Evolutionary conservation across 2,113 vertebrate species (phyloP).

Genomic region (Colinus virginianus): DNA sequence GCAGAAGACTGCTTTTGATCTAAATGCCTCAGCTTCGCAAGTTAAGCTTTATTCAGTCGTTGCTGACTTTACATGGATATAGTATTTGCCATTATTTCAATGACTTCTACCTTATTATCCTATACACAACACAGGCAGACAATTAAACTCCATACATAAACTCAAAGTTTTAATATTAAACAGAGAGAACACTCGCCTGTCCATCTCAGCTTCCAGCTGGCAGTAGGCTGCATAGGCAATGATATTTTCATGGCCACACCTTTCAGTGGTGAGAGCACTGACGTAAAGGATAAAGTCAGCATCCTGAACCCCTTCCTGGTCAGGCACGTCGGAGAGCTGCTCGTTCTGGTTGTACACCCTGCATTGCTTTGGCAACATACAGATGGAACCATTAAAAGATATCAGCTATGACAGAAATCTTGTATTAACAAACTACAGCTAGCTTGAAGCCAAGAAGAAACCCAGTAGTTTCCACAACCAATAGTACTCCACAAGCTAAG

Average conservation of each 20-base stretch:
- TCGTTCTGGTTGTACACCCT: conserved; percentile 87
- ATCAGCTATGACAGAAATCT: rapidly evolving
- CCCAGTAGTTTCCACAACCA: not conserved
- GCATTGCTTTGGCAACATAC: conserved; percentile 84
- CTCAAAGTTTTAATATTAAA: rapidly evolving
- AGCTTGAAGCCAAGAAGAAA: not conserved
- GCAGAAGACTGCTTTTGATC: not conserved
- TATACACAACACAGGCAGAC: not conserved
- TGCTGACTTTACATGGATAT: not conserved
- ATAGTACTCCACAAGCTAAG: not conserved
- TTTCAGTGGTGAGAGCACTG: conserved; percentile 92
- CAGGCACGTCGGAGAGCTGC: conserved; percentile 82
- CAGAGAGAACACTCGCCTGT: conserved; percentile 82
- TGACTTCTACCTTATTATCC: not conserved
- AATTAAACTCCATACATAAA: not conserved
- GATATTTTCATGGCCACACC: conserved; percentile 95
- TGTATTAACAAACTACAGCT: not conserved
- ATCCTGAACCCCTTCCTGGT: conserved; percentile 87
- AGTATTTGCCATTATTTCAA: not conserved
- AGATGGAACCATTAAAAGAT: not conserved
- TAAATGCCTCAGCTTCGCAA: not conserved
- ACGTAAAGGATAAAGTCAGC: conserved; percentile 95
- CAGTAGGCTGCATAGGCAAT: conserved; percentile 98
- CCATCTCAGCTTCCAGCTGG: conserved; percentile 93
- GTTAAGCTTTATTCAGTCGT: not conserved